Conservation (phyloP, 2,797 vertebrate genomes). For the Nyctalus aviator region DNA sequence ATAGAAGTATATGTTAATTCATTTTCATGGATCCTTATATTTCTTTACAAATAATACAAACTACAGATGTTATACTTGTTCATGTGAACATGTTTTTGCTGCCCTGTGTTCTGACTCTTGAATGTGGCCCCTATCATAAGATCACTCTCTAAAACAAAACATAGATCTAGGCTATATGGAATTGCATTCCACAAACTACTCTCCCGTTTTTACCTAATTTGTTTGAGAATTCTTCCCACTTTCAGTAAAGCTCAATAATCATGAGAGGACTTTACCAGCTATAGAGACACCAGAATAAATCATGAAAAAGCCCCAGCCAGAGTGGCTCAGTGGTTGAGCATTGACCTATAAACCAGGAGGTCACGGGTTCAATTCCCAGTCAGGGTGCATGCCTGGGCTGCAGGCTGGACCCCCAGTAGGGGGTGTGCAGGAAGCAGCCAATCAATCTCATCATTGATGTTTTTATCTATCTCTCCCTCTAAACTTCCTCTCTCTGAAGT, state of each 20-base stretch:
- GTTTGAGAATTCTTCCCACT: background rate
- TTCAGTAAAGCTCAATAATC: background rate
- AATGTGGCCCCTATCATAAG: background rate
- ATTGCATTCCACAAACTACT: background rate
- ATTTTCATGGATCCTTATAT: background rate
- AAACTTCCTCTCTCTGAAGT: too few species aligned
- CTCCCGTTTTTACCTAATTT: background rate
- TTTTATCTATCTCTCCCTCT: too few species aligned
- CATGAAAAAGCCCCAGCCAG: too few species aligned
- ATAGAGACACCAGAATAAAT: too few species aligned
- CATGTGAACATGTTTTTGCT: background rate
- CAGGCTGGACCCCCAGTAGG: too few species aligned
- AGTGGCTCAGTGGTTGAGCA: too few species aligned
- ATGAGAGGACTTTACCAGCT: too few species aligned
- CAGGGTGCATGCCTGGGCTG: too few species aligned
- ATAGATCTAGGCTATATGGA: background rate
- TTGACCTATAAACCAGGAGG: too few species aligned
- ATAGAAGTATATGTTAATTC: background rate
- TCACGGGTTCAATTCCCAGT: too few species aligned
- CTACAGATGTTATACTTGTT: background rate
- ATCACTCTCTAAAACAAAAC: background rate
- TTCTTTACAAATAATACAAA: background rate
- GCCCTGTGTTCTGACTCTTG: background rate
- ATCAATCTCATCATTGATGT: too few species aligned
- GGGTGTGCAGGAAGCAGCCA: too few species aligned